Evolutionary conservation across 2,113 vertebrate genomes (phyloP).

Genomic region (Mungos mungo): DNA sequence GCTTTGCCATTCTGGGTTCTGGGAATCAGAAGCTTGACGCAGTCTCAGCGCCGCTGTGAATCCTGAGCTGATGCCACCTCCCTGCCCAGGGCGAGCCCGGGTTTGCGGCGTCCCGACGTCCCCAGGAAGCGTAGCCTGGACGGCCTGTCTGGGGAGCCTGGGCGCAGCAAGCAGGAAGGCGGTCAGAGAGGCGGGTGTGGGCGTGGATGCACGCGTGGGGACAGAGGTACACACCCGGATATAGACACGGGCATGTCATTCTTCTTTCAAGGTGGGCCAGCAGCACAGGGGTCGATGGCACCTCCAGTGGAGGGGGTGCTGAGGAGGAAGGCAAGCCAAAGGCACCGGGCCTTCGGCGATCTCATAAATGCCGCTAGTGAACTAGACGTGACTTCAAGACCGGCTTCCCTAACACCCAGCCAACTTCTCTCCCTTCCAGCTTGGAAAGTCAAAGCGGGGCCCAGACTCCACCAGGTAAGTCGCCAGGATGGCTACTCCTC

Average conservation of each 20-base stretch:
- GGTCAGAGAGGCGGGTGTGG: neutral
- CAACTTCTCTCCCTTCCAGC: neutral
- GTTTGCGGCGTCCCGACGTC: conserved; percentile 63
- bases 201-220: rapidly evolving
- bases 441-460: neutral
- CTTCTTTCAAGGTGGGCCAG: no score
- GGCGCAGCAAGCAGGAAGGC: neutral
- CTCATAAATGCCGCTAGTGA: neutral
- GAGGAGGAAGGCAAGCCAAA: no score
- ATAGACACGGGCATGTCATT: neutral
- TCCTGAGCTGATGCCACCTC: conserved; percentile 66
- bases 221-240: no score
- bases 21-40: conserved; percentile 32
- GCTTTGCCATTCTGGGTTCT: conserved; percentile 56
- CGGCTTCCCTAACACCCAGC: neutral
- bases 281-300: no score
- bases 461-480: neutral
- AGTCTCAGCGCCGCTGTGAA: neutral
- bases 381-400: neutral
- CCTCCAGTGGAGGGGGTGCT: no score
- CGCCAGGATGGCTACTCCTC: neutral
- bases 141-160: conserved; percentile 39
- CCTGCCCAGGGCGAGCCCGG: conserved; percentile 3
- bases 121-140: conserved; percentile 71
- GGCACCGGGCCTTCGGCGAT: no score